Base-by-base conservation (phyloP, 2,113 vertebrate species). In the Osmerus mordax region DNA sequence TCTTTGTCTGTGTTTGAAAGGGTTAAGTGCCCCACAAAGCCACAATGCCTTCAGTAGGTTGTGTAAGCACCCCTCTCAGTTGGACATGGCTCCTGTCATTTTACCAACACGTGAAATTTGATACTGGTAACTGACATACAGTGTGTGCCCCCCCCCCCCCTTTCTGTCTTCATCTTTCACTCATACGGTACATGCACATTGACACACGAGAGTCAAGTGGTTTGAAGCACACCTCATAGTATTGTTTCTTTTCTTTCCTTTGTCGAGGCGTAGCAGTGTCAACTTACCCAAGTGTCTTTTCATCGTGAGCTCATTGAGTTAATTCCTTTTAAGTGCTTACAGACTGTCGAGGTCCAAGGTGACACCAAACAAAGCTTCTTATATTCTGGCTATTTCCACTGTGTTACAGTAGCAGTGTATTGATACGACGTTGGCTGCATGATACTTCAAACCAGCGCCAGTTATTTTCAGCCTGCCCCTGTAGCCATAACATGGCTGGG, bases 291-390 rank as follows among this genome's bases (percentile, higher is more conserved):
- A 71, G 62, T 74, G 60, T 72, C 71, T 32, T 73, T 29, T n/a
- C 72, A 51, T 56, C 69, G 54, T 60, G 21, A 54, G 63, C 59
- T 75, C 73, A 75, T 16, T 14, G 77, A 82, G 72, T 77, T 85
- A 72, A 83, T 81, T 83, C 70, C 70, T 79, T 73, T 72, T 74
- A 85, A 85, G 69, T 3, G 65, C 51, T 77, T 58, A 64, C 73
- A 76, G 78, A 55, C 73, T 67, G 70, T 53, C 68, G 36, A 77
- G 81, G 82, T 87, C 79, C 84, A 74, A 80, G 75, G 78, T 80
- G 65, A 74, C 68, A 72, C 78, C 73, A 87, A 85, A 86, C 80
- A 81, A 58, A 71, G 59, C 67, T 78, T 79, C 74, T 82, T 81
- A 77, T n/a, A 67, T 79, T 84, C 77, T 78, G 68, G 65, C 52